phyloP scores from a whole-genome alignment of 1,140 invertebrate genomes.

The Cheumatopsyche charites region DNA sequence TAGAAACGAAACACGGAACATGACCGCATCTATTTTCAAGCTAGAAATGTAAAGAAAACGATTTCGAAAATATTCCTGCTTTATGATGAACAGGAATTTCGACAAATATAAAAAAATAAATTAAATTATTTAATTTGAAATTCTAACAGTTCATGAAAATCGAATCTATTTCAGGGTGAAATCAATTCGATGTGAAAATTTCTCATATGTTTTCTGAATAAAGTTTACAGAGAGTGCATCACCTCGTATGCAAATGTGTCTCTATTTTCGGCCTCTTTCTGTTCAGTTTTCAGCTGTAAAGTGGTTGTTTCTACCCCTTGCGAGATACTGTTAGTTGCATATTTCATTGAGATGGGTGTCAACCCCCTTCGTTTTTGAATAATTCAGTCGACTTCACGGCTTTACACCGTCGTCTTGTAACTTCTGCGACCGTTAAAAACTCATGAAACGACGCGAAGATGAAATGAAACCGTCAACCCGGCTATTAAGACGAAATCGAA shows the following conservation, averaged over 20 bases:
- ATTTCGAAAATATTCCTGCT: too few relatives aligned
- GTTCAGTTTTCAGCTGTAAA: constrained; percentile 2
- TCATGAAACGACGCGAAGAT: constrained; percentile 39
- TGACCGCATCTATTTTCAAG: neutral
- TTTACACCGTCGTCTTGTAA: constrained; percentile 43
- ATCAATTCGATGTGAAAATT: too few relatives aligned
- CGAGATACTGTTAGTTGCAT: constrained; percentile 34
- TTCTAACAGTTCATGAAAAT: too few relatives aligned
- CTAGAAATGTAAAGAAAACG: too few relatives aligned
- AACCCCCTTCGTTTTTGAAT: constrained; percentile 29
- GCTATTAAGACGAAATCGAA: neutral
- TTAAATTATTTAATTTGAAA: too few relatives aligned
- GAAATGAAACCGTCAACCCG: constrained; percentile 30
- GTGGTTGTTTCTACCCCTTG: constrained; percentile 2
- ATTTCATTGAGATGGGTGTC: constrained; percentile 45
- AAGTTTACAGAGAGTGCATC: too few relatives aligned
- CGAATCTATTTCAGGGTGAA: too few relatives aligned
- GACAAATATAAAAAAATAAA: too few relatives aligned
- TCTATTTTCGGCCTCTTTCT: neutral
- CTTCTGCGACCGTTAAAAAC: constrained; percentile 44
- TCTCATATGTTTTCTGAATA: too few relatives aligned
- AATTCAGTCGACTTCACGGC: constrained; percentile 42
- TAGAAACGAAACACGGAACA: neutral
- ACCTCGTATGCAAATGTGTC: too few relatives aligned
- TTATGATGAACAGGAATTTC: too few relatives aligned